Percentiles rank a stretch among this genome's conserved stretches.
These are phyloP conservation scores for Hydractinia symbiolongicarpus DNA, from an alignment of 30 jellyfish, hydroid and myxozoan genomes.

Conservation along the genomic window DNA sequence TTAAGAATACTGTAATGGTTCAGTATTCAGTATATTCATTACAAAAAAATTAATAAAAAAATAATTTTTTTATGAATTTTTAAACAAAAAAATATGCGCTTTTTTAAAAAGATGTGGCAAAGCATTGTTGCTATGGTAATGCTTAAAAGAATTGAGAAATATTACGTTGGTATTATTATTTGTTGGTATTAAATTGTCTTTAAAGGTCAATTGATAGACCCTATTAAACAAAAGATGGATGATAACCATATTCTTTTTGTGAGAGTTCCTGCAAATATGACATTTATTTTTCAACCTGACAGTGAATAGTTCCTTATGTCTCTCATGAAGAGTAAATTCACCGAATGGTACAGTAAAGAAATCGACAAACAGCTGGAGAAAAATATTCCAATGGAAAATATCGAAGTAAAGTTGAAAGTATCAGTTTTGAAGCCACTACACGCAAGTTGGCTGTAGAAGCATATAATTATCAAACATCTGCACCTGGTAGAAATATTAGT, in stretches of 20 bases:
- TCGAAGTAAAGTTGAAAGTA: background rate
- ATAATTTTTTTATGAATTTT: too few relatives aligned
- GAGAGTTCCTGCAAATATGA: slow-evolving; percentile 32
- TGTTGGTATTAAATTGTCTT: slow-evolving; percentile 3
- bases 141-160: too few relatives aligned
- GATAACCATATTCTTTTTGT: slow-evolving; percentile 12
- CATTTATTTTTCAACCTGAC: slow-evolving; percentile 15
- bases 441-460: slow-evolving; percentile 20
- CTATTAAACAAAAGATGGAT: background rate
- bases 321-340: slow-evolving; percentile 15
- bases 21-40: too few relatives aligned
- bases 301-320: slow-evolving; percentile 3
- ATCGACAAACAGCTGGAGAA: slow-evolving; percentile 19
- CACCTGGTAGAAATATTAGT: too few relatives aligned
- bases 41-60: too few relatives aligned
- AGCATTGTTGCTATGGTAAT: too few relatives aligned
- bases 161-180: background rate
- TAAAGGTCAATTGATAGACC: slow-evolving; percentile 2
- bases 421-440: slow-evolving; percentile 17
- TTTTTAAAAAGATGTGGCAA: too few relatives aligned
- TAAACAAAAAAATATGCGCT: too few relatives aligned
- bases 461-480: background rate
- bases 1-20: too few relatives aligned
- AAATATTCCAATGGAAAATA: slow-evolving; percentile 20
- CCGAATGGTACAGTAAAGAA: slow-evolving; percentile 17